Percentiles rank a stretch among this genome's conserved stretches.
Evolutionary conservation across 2,888 invertebrate genomes (phyloP).

Genomic region (Mayetiola destructor): DNA sequence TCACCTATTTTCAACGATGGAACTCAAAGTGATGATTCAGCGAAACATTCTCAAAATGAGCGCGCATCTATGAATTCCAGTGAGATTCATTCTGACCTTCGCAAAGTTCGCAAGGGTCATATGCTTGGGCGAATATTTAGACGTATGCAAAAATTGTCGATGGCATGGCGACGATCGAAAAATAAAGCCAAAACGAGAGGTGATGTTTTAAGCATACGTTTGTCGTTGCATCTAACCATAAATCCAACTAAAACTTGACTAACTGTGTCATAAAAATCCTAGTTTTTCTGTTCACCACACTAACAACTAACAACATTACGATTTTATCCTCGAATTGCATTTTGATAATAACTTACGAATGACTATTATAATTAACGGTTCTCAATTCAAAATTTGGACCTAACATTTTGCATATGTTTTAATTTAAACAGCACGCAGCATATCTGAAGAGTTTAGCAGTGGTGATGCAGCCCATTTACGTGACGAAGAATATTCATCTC

Average conservation of each 20-base stretch:
- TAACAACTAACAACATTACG: no score
- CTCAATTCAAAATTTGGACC: no score
- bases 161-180: conserved; percentile 34
- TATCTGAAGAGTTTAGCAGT: conserved; percentile 95
- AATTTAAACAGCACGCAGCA: conserved; percentile 60
- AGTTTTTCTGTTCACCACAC: no score
- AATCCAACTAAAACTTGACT: no score
- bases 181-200: conserved; percentile 33
- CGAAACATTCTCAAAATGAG: neutral
- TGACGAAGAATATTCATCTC: conserved; percentile 39
- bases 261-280: no score
- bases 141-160: conserved; percentile 32
- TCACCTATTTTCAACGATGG: neutral
- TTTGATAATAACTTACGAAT: no score
- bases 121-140: conserved; percentile 30
- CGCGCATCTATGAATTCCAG: neutral
- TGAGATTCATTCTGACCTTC: neutral
- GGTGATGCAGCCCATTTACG: conserved; percentile 54
- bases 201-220: conserved; percentile 23
- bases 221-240: neutral
- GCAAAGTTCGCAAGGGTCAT: conserved; percentile 23
- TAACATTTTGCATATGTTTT: conserved; percentile 1
- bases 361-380: no score
- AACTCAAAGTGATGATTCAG: neutral
- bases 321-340: no score